Evolutionary conservation across 2,797 vertebrate species (phyloP), one percentile per base, ranked within the genome.

Genomic region (Aphelocoma californica): DNA sequence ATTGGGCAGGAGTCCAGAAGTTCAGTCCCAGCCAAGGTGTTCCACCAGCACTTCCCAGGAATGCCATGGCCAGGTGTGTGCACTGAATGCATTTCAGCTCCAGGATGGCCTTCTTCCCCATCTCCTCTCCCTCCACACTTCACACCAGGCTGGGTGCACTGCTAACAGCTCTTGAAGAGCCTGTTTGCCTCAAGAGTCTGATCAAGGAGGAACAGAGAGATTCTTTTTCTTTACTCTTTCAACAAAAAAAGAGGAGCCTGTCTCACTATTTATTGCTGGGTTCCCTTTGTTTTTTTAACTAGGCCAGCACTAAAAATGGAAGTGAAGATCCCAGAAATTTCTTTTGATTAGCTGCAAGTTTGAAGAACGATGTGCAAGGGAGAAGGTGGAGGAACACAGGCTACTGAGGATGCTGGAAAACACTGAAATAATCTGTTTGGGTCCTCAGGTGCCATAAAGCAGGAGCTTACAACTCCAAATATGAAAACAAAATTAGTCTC

Each of bases 61-160:
- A 26, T 5, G 10, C 58, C 2, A 0, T 6, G 38, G 50, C 60
- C 2, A 0, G 6, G 9, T 5, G 1, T 16, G n/a, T 8, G 40
- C 53, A 6, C 1, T 25, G 19, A 11, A 40, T 9, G 42, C 51
- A 3, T 34, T 50, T 5, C 9, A 38, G 40, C 61, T 78, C 26
- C 53, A 42, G 65, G 44, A 14, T 34, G 51, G 31, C n/a, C 71
- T 74, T 50, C 19, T 23, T 65, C 51, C 29, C 16, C n/a, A 32
- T 18, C 48, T 53, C 6, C 67, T 64, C 70, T 58, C n/a, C 44
- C 45, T 54, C 57, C 57, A 19, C 20, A 5, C 7, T 2, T 42
- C 9, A 12, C 11, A 20, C 18, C 5, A 21, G 18, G 14, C 81
- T 62, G 69, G n/a, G 10, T 28, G 66, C 51, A 31, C 56, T 74